Conservation (phyloP, 2,797 vertebrate genomes). For the Scarus forsteni region DNA sequence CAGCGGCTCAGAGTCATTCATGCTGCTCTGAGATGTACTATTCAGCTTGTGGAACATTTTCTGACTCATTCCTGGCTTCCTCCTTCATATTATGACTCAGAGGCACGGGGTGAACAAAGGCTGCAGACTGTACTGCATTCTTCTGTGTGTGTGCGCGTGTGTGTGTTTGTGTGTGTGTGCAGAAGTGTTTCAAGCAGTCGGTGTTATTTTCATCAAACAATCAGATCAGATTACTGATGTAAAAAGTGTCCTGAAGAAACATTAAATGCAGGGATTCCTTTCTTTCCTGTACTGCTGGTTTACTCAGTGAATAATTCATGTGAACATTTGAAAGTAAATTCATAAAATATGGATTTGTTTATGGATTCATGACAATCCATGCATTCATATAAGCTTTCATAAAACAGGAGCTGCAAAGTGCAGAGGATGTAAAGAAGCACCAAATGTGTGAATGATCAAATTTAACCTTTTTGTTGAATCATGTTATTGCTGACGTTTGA, state of each 20-base stretch:
- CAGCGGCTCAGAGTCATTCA: slow-evolving; percentile 70
- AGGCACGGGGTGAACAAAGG: slow-evolving; percentile 77
- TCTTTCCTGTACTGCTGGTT: background rate
- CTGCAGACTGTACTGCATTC: slow-evolving; percentile 74
- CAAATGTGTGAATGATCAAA: no score
- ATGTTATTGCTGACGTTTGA: no score
- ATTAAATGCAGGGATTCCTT: background rate
- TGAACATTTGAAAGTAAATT: slow-evolving; percentile 3
- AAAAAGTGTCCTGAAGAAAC: background rate
- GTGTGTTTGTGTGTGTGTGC: slow-evolving; percentile 9
- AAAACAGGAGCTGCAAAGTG: no score
- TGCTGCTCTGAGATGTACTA: slow-evolving; percentile 66
- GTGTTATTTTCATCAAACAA: slow-evolving; percentile 10
- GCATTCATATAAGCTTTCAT: background rate
- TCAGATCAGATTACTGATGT: slow-evolving; percentile 28
- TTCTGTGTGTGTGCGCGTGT: slow-evolving; percentile 13
- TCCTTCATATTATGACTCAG: slow-evolving; percentile 90
- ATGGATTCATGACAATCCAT: slow-evolving; percentile 3
- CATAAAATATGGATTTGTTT: slow-evolving; percentile 20
- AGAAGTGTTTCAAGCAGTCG: background rate
- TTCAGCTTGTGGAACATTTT: slow-evolving; percentile 84
- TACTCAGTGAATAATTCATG: slow-evolving; percentile 5
- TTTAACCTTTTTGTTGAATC: no score
- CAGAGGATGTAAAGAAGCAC: no score
- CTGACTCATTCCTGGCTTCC: slow-evolving; percentile 89